Evolutionary conservation across 2,797 vertebrate species (phyloP).

Genomic region (Catharus ustulatus): DNA sequence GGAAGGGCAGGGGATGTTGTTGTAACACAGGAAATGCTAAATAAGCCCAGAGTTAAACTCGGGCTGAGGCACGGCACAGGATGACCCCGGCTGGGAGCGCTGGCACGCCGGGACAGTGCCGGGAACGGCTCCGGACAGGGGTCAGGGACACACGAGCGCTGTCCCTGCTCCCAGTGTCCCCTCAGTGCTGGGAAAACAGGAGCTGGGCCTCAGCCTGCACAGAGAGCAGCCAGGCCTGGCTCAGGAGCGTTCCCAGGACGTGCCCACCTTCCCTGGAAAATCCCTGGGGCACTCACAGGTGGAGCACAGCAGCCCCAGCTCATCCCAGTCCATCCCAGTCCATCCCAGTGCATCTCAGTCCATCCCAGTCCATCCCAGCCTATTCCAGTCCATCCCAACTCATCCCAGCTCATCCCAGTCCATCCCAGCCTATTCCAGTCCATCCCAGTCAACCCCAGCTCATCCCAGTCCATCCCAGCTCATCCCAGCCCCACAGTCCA

Average conservation of each 20-base stretch:
- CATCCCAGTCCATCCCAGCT: no score
- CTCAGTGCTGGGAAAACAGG: rapidly evolving
- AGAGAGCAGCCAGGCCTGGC: neutral
- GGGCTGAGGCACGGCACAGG: neutral
- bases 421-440: no score
- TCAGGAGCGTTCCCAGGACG: rapidly evolving
- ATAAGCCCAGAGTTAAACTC: neutral
- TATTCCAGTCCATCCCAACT: no score
- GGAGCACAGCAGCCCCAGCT: neutral
- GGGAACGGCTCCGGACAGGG: neutral
- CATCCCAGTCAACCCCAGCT: no score
- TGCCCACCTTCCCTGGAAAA: neutral
- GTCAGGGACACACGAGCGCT: neutral
- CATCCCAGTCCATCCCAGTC: no score
- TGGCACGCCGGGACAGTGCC: neutral
- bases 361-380: no score
- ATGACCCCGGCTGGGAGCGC: neutral
- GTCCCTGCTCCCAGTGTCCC: neutral
- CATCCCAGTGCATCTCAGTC: no score
- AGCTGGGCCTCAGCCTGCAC: neutral
- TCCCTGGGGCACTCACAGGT: rapidly evolving
- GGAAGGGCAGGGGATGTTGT: neutral
- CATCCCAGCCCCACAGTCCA: no score
- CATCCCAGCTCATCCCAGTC: no score
- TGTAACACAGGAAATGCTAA: neutral